These are phyloP conservation scores for Chrosomus eos DNA, from an alignment of 2,797 vertebrate genomes.

Conservation along the genomic window DNA sequence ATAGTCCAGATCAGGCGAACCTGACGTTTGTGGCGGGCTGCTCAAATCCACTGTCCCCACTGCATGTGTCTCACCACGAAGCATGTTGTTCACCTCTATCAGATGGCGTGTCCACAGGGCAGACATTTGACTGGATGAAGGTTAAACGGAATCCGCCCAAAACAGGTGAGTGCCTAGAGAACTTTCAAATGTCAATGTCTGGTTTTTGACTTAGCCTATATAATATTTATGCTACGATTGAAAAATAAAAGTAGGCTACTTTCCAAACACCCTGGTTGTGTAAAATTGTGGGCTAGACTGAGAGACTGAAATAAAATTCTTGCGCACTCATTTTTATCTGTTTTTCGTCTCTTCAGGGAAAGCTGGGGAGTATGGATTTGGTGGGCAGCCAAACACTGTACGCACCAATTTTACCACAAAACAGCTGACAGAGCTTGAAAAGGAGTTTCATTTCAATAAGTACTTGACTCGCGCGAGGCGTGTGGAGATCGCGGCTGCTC, in stretches of 20 bases:
- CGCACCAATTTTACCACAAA: conserved; percentile 98
- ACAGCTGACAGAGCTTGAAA: conserved; percentile 97
- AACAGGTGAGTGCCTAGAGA: conserved; percentile 85
- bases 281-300: background rate
- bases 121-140: conserved; percentile 99
- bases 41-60: conserved; percentile 86
- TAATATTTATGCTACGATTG: background rate
- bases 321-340: background rate
- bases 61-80: conserved; percentile 87
- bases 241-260: background rate
- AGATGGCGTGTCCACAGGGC: conserved; percentile 85
- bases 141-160: conserved; percentile 98
- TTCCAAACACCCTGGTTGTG: no score
- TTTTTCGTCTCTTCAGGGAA: conserved; percentile 78
- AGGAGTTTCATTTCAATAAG: conserved; percentile 99
- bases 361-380: conserved; percentile 91
- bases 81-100: conserved; percentile 86
- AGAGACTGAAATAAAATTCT: background rate
- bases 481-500: conserved; percentile 93
- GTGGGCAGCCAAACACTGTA: conserved; percentile 91
- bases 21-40: conserved; percentile 82
- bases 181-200: background rate
- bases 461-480: conserved; percentile 93
- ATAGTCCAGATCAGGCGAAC: conserved; percentile 87
- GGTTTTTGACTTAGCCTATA: background rate